Conservation (phyloP, 2,113 vertebrate genomes). For the Typhlomys cinereus region DNA sequence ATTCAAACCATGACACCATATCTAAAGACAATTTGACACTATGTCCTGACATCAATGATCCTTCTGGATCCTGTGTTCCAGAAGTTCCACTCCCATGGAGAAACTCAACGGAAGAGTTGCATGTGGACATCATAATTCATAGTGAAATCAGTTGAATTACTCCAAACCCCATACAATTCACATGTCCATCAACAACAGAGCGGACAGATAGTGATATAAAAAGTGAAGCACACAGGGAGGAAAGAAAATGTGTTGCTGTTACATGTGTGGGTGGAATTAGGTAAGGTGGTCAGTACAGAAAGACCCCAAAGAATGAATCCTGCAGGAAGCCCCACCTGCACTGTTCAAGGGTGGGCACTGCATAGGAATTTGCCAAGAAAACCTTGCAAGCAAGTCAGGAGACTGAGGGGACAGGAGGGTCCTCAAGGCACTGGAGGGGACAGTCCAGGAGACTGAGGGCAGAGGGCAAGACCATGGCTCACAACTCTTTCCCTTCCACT, state of each 20-base stretch:
- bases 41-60: background rate
- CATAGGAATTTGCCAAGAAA: background rate
- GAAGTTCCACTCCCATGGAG: background rate
- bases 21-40: background rate
- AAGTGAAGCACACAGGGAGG: background rate
- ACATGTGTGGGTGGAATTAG: fast-evolving
- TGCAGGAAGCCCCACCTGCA: background rate
- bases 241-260: background rate
- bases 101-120: background rate
- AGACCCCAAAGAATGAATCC: background rate
- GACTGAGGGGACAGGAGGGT: background rate
- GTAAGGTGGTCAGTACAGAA: background rate
- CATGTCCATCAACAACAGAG: background rate
- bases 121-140: background rate
- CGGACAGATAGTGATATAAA: background rate
- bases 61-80: background rate
- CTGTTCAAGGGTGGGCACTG: background rate
- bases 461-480: background rate
- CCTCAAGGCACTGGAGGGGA: background rate
- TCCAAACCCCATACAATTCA: background rate
- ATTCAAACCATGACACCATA: no score
- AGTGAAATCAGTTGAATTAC: background rate
- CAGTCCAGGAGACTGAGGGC: background rate
- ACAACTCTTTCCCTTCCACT: background rate
- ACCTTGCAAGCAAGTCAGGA: background rate